phyloP scores from a whole-genome alignment of 2,113 vertebrate genomes.

The Nematolebias whitei region DNA sequence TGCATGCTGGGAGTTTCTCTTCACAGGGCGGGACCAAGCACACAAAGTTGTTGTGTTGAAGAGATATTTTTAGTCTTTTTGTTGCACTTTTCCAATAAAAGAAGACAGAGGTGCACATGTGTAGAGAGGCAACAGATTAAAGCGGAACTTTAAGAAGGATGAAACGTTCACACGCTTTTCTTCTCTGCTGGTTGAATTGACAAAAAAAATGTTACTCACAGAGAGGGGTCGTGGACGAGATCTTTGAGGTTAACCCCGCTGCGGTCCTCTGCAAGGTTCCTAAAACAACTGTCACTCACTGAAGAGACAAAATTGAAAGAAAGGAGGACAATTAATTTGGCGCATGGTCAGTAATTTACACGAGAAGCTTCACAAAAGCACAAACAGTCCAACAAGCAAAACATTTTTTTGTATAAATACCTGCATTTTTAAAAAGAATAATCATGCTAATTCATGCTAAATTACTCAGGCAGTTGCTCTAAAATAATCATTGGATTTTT shows the following conservation, averaged over 20 bases:
- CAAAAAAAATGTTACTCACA: slow-evolving; percentile 84
- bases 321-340: slow-evolving; percentile 15
- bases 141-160: slow-evolving; percentile 20
- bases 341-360: not conserved
- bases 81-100: slow-evolving; percentile 40
- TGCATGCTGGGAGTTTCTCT: slow-evolving; percentile 63
- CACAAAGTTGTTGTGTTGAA: slow-evolving; percentile 42
- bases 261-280: slow-evolving; percentile 98
- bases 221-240: slow-evolving; percentile 96
- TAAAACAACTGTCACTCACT: slow-evolving; percentile 99
- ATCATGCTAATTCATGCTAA: no score
- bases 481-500: not conserved
- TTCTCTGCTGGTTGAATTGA: not conserved
- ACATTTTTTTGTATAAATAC: not conserved
- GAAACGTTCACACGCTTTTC: not conserved
- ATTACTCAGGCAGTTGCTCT: no score
- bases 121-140: slow-evolving; percentile 12
- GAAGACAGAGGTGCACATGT: slow-evolving; percentile 13
- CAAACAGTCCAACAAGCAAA: not conserved
- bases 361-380: not conserved
- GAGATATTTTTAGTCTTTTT: slow-evolving; percentile 63
- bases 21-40: slow-evolving; percentile 48
- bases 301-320: slow-evolving; percentile 40
- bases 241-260: slow-evolving; percentile 99
- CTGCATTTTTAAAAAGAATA: no score